Evolutionary conservation across 2,797 vertebrate species (phyloP).

Genomic region (Hyperoplus lanceolatus): DNA sequence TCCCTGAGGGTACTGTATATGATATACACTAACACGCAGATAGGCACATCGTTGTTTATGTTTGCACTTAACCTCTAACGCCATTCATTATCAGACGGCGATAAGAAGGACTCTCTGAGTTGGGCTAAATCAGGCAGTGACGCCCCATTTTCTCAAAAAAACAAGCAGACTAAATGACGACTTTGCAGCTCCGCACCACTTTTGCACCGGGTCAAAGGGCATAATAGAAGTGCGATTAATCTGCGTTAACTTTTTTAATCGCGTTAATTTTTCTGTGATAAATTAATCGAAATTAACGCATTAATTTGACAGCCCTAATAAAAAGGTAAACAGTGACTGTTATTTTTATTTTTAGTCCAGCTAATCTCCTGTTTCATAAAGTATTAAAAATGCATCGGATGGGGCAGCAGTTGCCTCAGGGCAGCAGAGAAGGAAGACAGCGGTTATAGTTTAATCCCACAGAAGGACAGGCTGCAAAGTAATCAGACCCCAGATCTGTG

Average conservation of each 20-base stretch:
- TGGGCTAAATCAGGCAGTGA: slow-evolving; percentile 46
- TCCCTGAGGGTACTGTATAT: slow-evolving; percentile 14
- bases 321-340: slow-evolving; percentile 38
- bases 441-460: slow-evolving; percentile 58
- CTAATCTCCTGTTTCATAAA: slow-evolving; percentile 4
- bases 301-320: no score
- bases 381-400: slow-evolving; percentile 32
- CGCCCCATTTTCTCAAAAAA: background rate
- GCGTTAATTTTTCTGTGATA: no score
- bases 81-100: slow-evolving; percentile 50
- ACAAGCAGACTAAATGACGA: no score
- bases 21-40: slow-evolving; percentile 30
- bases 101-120: slow-evolving; percentile 48
- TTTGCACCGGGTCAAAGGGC: no score
- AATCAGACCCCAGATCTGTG: slow-evolving; percentile 73
- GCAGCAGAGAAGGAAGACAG: slow-evolving; percentile 32
- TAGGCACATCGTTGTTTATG: slow-evolving; percentile 48
- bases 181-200: no score
- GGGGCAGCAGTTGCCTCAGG: slow-evolving; percentile 14
- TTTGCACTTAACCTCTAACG: slow-evolving; percentile 62
- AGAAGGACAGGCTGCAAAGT: slow-evolving; percentile 50
- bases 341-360: slow-evolving; percentile 24
- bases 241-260: no score
- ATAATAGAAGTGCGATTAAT: no score
- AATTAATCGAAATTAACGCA: no score